These are phyloP conservation scores for Hydrocynus forskahlii DNA, from an alignment of 2,797 vertebrate genomes.

Conservation along the genomic window DNA sequence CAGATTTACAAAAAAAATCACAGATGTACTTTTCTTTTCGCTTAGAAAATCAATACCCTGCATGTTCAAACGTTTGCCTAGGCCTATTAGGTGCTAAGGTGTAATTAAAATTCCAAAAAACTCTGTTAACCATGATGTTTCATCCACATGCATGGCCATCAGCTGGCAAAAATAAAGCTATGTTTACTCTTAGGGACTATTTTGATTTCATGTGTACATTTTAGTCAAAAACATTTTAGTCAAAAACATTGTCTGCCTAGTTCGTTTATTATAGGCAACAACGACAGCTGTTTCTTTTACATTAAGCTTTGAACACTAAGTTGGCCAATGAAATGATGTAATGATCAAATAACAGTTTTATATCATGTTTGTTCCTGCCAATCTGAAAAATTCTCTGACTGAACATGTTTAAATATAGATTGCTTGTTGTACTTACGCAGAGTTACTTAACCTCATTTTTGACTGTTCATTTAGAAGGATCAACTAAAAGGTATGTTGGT, in stretches of 20 bases:
- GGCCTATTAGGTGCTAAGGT: too few relatives aligned
- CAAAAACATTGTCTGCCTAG: background rate
- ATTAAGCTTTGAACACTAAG: background rate
- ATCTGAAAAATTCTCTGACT: background rate
- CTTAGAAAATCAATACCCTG: too few relatives aligned
- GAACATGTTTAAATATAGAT: background rate
- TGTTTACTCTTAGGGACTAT: background rate
- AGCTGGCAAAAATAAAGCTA: background rate
- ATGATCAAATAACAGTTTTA: background rate
- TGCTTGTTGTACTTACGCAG: background rate
- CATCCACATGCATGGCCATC: background rate
- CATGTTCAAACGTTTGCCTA: too few relatives aligned
- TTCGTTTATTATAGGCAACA: background rate
- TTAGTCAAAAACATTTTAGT: background rate
- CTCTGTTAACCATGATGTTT: background rate
- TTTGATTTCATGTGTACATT: background rate
- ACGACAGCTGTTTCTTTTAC: background rate
- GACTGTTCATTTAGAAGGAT: conserved; percentile 47
- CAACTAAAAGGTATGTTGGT: conserved; percentile 30
- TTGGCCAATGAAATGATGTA: background rate
- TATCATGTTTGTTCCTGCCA: background rate
- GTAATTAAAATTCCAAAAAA: too few relatives aligned
- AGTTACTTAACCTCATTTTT: conserved; percentile 39
- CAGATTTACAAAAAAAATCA: too few relatives aligned
- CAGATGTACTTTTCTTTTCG: too few relatives aligned